Evolutionary conservation across 2,888 invertebrate genomes (phyloP).

Genomic region (Argynnis bischoffii): DNA sequence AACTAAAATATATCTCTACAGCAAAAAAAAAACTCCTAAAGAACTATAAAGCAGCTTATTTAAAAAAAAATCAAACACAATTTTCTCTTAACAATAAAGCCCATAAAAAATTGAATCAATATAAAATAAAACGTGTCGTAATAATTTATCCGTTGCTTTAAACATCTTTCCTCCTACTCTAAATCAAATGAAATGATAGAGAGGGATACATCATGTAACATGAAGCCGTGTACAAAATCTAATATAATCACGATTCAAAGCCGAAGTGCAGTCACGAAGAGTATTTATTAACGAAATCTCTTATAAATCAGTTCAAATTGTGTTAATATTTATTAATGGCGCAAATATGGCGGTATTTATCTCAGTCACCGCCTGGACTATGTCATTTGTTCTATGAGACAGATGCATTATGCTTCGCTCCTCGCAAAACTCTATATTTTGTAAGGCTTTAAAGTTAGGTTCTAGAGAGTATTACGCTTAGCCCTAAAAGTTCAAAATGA

Average conservation of each 20-base stretch:
- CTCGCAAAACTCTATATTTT: too few relatives aligned
- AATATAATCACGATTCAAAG: constrained; percentile 52
- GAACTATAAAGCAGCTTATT: too few relatives aligned
- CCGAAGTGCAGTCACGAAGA: constrained; percentile 66
- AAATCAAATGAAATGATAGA: constrained; percentile 39
- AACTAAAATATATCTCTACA: too few relatives aligned
- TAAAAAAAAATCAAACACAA: neutral
- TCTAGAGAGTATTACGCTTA: too few relatives aligned
- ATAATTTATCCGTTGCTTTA: constrained; percentile 26
- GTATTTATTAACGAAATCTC: constrained; percentile 38
- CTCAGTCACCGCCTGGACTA: constrained; percentile 37
- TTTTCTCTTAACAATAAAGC: neutral
- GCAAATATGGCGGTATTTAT: constrained; percentile 49
- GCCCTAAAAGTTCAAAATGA: neutral
- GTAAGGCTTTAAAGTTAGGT: too few relatives aligned
- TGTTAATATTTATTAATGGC: constrained; percentile 61
- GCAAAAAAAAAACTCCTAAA: too few relatives aligned
- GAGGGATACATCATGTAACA: constrained; percentile 39
- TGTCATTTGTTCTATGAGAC: constrained; percentile 31
- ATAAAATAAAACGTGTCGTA: constrained; percentile 19
- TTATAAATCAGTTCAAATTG: constrained; percentile 48
- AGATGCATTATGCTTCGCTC: neutral
- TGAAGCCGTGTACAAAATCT: constrained; percentile 41
- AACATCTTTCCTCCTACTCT: constrained; percentile 37
- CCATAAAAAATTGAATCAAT: too few relatives aligned